phyloP scores from a whole-genome alignment of 2,797 vertebrate genomes.

The Amblyraja radiata region DNA sequence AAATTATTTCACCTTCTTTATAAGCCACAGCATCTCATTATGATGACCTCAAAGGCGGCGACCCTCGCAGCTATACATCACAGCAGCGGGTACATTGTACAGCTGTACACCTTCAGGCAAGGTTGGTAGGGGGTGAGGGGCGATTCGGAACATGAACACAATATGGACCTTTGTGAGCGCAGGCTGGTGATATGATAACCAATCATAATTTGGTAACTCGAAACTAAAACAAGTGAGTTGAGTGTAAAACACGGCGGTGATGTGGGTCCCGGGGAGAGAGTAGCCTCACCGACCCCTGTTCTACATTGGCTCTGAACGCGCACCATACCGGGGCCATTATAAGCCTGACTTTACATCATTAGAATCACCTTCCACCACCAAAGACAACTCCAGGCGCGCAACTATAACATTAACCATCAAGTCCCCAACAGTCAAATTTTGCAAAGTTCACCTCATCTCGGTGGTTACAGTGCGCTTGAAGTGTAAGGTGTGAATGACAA shows the following conservation, averaged over 20 bases:
- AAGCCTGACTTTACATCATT: neutral
- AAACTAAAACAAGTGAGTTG: constrained; percentile 53
- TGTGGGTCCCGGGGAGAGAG: constrained; percentile 42
- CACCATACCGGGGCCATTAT: constrained; percentile 47
- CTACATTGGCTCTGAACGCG: constrained; percentile 47
- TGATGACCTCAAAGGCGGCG: constrained; percentile 50
- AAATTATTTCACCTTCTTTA: constrained; percentile 73
- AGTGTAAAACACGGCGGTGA: constrained; percentile 56
- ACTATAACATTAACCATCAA: neutral
- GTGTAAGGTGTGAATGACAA: neutral
- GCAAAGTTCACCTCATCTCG: neutral
- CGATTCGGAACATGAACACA: neutral
- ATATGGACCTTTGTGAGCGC: constrained; percentile 40
- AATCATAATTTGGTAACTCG: constrained; percentile 49
- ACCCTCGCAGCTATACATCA: constrained; percentile 42
- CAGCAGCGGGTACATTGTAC: constrained; percentile 45
- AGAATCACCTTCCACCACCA: neutral
- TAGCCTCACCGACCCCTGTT: constrained; percentile 48
- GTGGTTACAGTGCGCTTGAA: neutral
- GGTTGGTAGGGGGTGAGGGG: constrained; percentile 39
- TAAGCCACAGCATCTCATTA: constrained; percentile 63
- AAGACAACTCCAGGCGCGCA: neutral
- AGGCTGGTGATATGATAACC: constrained; percentile 47
- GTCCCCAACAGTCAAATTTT: neutral
- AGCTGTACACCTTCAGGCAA: constrained; percentile 41